phyloP scores from a whole-genome alignment of 2,113 vertebrate genomes.

The Spermophilus dauricus region DNA sequence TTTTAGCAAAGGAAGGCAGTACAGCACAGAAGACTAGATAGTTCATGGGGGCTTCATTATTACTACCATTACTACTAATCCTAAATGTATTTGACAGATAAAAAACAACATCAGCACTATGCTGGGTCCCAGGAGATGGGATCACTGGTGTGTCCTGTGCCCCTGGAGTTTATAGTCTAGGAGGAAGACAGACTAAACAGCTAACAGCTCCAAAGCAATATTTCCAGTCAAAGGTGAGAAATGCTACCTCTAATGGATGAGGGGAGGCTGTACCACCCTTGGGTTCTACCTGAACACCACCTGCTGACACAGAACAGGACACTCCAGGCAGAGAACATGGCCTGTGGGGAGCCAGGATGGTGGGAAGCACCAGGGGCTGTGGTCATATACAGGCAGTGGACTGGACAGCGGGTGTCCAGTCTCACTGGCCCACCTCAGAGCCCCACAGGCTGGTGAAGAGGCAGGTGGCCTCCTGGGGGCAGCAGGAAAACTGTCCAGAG shows the following conservation, averaged over 20 bases:
- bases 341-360: background rate
- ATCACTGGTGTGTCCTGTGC: background rate
- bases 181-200: background rate
- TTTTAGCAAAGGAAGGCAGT: background rate
- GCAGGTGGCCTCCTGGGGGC: background rate
- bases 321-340: background rate
- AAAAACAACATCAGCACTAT: background rate
- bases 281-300: background rate
- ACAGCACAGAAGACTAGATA: background rate
- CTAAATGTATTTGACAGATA: background rate
- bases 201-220: background rate
- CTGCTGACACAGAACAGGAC: background rate
- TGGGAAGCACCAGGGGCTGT: background rate
- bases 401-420: background rate
- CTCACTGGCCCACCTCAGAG: background rate
- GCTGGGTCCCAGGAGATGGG: background rate
- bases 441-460: background rate
- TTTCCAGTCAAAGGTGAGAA: background rate
- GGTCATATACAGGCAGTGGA: background rate
- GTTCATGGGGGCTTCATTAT: background rate
- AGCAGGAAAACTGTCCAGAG: slow-evolving; percentile 50
- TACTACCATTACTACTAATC: background rate
- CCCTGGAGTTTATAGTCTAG: background rate
- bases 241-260: background rate
- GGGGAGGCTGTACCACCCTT: background rate